Conservation (phyloP, 1,140 invertebrate species). For the Pseudomyrmex sp. region DNA sequence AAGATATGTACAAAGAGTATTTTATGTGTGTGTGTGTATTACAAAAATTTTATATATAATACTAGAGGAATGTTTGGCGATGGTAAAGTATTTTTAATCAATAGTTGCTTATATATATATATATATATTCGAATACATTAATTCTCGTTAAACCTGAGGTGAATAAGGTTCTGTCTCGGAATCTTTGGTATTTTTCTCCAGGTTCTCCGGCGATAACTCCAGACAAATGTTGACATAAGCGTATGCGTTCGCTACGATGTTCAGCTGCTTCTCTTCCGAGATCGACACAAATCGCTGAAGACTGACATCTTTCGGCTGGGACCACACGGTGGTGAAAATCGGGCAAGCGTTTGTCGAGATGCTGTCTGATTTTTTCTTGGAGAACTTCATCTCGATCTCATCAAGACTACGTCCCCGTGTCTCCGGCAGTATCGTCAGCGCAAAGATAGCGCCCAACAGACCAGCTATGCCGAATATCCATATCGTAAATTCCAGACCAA, state of each 20-base stretch:
- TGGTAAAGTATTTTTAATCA: background rate
- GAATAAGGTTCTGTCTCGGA: background rate
- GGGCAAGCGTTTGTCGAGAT: background rate
- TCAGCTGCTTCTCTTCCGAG: constrained; percentile 74
- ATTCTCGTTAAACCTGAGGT: constrained; percentile 13
- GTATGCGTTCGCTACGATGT: constrained; percentile 67
- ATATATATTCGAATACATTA: constrained; percentile 59
- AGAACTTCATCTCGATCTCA: constrained; percentile 90
- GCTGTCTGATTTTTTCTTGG: constrained; percentile 51
- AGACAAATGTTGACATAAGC: constrained; percentile 78
- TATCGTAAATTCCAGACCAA: constrained; percentile 90
- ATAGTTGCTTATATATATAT: background rate
- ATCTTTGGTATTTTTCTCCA: constrained; percentile 46
- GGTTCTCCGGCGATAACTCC: constrained; percentile 69
- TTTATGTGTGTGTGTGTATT: too few relatives aligned
- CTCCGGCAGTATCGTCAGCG: constrained; percentile 90
- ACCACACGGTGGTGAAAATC: constrained; percentile 40
- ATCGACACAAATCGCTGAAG: constrained; percentile 76
- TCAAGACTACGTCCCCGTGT: constrained; percentile 92
- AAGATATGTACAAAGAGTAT: too few relatives aligned
- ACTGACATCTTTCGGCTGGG: constrained; percentile 71
- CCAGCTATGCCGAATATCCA: constrained; percentile 91
- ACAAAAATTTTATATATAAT: background rate
- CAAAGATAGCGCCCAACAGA: constrained; percentile 88
- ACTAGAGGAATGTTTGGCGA: constrained; percentile 39